Base-by-base conservation (phyloP, 2,113 vertebrate species). In the Chunga burmeisteri region DNA sequence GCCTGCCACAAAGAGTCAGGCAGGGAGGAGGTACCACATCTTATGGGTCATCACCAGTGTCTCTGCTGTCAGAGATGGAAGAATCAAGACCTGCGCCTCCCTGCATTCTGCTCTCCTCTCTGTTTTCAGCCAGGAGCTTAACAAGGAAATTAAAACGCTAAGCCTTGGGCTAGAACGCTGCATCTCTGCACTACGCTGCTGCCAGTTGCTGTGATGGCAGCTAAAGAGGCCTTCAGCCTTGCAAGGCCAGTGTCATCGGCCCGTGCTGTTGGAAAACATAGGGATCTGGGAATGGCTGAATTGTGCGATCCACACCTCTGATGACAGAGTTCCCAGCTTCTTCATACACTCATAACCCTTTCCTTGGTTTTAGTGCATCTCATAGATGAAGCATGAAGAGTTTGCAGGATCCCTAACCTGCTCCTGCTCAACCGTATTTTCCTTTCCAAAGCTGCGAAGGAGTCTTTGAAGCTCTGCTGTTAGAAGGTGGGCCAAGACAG, bases 41-140 rank as follows among this genome's bases (percentile, higher is more conserved):
- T 82, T 34, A 70, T 4, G 10, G 44, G 49, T 56, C 58, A 77
- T 56, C 40, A 91, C 42, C 4, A 2, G 10, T 27, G 47, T 67
- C 42, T 88, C 56, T 83, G 73, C 67, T 83, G 67, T 78, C 49
- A 72, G 47, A 90, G 50, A 68, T 0, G 0, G 26, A 77, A 70
- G 16, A 70, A 86, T 40, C 44, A 56, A 74, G 71, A 74, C 0
- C 4, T 1, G 36, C 25, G 19, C 81, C 40, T 81, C 70, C 44
- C 61, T 92, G 44, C 1, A 1, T 42, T n/a, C 82, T 80, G 50
- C 42, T 90, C 42, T 90, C 74, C 47, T 87, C 67, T 86, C 42
- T 81, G 9, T 86, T 86, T 95, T 88, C 72, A 86, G 58, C 74
- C 71, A 90, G 42, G 14, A 95, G 66, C 85, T 95, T 86, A 95